Conservation (phyloP, 2,113 vertebrate species). For the Channa maculata region DNA sequence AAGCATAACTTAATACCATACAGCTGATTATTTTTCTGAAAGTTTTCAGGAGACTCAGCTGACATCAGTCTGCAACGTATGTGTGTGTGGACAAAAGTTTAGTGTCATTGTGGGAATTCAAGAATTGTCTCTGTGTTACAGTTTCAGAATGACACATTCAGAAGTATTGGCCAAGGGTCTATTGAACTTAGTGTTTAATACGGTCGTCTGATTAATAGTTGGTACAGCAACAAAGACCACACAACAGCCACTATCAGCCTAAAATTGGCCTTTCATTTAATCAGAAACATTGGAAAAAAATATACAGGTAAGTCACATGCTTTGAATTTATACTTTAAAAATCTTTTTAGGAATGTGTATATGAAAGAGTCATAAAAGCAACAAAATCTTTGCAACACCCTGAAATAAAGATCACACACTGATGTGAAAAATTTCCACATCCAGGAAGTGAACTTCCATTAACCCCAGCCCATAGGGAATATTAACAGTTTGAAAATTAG, state of each 20-base stretch:
- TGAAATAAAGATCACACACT: constrained; percentile 37
- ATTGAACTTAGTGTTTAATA: background rate
- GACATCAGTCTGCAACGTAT: constrained; percentile 13
- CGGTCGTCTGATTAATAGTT: background rate
- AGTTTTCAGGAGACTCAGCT: constrained; percentile 17
- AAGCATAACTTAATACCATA: constrained; percentile 11
- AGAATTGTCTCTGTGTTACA: constrained; percentile 58
- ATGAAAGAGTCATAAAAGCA: constrained; percentile 9
- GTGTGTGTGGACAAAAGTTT: constrained; percentile 12
- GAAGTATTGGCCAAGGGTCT: constrained; percentile 4
- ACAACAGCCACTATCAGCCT: background rate
- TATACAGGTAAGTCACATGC: background rate
- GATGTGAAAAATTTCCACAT: constrained; percentile 41
- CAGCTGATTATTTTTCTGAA: constrained; percentile 1
- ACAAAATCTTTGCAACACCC: constrained; percentile 21
- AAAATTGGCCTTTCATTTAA: background rate
- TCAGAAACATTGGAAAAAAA: constrained; percentile 3
- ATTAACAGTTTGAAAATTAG: background rate
- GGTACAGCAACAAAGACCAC: background rate
- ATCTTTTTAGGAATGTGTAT: background rate
- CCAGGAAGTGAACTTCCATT: constrained; percentile 21
- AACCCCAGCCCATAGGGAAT: background rate
- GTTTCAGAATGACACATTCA: constrained; percentile 49
- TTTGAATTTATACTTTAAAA: background rate
- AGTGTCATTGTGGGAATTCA: constrained; percentile 52